These are phyloP conservation scores for Yponomeuta malinellus DNA, from an alignment of 2,888 invertebrate species.

Conservation along the genomic window DNA sequence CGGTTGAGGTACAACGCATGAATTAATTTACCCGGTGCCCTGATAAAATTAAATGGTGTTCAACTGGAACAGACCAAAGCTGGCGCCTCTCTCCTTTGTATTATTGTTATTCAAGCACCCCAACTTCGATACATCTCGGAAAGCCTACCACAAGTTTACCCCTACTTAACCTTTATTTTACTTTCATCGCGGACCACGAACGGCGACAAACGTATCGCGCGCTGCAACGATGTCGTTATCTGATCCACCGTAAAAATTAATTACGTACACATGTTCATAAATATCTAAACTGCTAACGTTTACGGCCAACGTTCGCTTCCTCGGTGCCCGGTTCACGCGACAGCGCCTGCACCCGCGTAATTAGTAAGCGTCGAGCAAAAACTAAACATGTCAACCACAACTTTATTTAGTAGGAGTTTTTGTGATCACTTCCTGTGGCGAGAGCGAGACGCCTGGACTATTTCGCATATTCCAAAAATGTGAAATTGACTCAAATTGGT, in stretches of 20 bases:
- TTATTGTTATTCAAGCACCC: background rate
- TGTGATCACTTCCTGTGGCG: slow-evolving; percentile 63
- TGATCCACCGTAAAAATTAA: slow-evolving; percentile 73
- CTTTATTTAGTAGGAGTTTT: slow-evolving; percentile 68
- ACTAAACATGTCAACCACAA: slow-evolving; percentile 63
- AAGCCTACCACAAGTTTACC: slow-evolving; percentile 45
- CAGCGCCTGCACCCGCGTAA: slow-evolving; percentile 23
- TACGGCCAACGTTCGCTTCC: slow-evolving; percentile 53
- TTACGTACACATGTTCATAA: slow-evolving; percentile 74
- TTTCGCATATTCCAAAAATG: slow-evolving; percentile 67
- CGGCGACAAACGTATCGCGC: slow-evolving; percentile 58
- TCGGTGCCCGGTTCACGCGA: slow-evolving; percentile 12
- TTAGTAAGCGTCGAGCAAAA: slow-evolving; percentile 46
- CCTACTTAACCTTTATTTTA: slow-evolving; percentile 55
- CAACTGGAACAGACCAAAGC: background rate
- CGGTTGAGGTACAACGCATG: background rate
- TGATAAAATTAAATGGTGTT: background rate
- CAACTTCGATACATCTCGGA: slow-evolving; percentile 22
- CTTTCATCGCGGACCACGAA: slow-evolving; percentile 40
- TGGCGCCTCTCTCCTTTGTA: background rate
- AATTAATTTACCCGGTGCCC: background rate
- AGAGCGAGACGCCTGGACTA: slow-evolving; percentile 63
- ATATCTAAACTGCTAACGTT: slow-evolving; percentile 70
- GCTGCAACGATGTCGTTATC: slow-evolving; percentile 61
- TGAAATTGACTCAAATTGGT: slow-evolving; percentile 73